Percentiles rank a stretch among this genome's conserved stretches.
These are phyloP conservation scores for Ectemnius lituratus DNA, from an alignment of 2,888 invertebrate species.

Conservation along the genomic window DNA sequence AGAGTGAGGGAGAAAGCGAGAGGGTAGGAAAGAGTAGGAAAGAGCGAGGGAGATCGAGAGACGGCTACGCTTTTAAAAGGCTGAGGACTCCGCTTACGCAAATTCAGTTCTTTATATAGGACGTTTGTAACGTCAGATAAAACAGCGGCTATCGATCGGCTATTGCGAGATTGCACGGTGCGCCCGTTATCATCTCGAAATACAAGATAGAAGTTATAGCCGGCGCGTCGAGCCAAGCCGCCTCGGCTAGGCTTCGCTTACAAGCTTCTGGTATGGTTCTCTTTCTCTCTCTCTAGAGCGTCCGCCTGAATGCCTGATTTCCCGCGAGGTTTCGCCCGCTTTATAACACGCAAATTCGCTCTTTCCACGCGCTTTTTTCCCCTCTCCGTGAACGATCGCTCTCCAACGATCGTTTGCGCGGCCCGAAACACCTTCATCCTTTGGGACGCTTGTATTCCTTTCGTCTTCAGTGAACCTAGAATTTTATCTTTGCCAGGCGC, in stretches of 20 bases:
- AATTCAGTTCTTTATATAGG: conserved; percentile 8
- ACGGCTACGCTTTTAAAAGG: conserved; percentile 1
- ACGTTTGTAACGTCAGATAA: conserved; percentile 10
- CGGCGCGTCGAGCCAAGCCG: background rate
- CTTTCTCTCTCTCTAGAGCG: background rate
- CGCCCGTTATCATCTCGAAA: background rate
- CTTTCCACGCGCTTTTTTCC: background rate
- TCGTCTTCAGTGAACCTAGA: no score
- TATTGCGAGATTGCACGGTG: conserved; percentile 7
- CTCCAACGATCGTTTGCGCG: no score
- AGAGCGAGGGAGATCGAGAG: conserved; percentile 5
- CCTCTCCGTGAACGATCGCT: conserved; percentile 7
- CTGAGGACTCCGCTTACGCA: conserved; percentile 10
- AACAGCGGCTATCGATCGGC: conserved; percentile 6
- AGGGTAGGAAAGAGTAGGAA: conserved; percentile 21
- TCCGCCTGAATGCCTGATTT: no score
- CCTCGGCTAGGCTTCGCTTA: background rate
- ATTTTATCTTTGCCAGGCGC: no score
- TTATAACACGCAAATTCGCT: background rate
- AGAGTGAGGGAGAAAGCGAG: conserved; percentile 27
- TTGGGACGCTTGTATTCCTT: no score
- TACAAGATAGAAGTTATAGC: conserved; percentile 3
- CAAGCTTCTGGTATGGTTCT: conserved; percentile 22
- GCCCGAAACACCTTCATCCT: no score
- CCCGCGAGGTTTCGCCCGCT: background rate